These are phyloP conservation scores for Mythimna pallens DNA, from an alignment of 2,888 invertebrate species.

Conservation along the genomic window DNA sequence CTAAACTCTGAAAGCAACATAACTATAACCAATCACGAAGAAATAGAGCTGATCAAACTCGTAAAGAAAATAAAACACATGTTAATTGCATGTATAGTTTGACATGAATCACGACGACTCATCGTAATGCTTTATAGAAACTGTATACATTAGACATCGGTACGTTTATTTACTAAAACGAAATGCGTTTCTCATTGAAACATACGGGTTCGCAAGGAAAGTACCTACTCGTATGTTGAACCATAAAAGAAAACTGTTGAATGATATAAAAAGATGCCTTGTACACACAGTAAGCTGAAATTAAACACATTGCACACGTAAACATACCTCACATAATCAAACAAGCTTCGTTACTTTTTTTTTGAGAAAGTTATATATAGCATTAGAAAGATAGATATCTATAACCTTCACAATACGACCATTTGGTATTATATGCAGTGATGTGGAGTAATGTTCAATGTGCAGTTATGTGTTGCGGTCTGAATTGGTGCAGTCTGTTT, in stretches of 20 bases:
- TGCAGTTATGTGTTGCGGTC: constrained; percentile 44
- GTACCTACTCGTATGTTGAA: constrained; percentile 81
- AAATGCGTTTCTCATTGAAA: constrained; percentile 57
- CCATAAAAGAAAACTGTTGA: constrained; percentile 80
- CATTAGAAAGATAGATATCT: constrained; percentile 9
- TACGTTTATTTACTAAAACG: constrained; percentile 10
- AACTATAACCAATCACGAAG: neutral
- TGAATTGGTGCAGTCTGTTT: constrained; percentile 63
- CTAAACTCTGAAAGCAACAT: neutral
- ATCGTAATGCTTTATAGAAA: constrained; percentile 45
- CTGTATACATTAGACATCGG: constrained; percentile 44
- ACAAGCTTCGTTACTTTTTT: constrained; percentile 12
- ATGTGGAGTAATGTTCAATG: constrained; percentile 29
- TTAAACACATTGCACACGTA: constrained; percentile 64
- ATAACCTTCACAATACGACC: neutral
- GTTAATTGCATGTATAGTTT: constrained; percentile 23
- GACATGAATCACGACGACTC: constrained; percentile 30
- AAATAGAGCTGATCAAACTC: constrained; percentile 29
- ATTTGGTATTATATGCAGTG: constrained; percentile 25
- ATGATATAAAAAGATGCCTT: constrained; percentile 85
- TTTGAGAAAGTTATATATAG: constrained; percentile 9
- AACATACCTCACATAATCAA: constrained; percentile 69
- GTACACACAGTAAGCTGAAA: constrained; percentile 65
- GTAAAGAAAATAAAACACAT: constrained; percentile 26
- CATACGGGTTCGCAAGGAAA: constrained; percentile 64